A percentile compares a stretch with the other conserved stretches of the same genome.
phyloP scores from a whole-genome alignment of 2,888 invertebrate species.

The Watsonalla cultraria region DNA sequence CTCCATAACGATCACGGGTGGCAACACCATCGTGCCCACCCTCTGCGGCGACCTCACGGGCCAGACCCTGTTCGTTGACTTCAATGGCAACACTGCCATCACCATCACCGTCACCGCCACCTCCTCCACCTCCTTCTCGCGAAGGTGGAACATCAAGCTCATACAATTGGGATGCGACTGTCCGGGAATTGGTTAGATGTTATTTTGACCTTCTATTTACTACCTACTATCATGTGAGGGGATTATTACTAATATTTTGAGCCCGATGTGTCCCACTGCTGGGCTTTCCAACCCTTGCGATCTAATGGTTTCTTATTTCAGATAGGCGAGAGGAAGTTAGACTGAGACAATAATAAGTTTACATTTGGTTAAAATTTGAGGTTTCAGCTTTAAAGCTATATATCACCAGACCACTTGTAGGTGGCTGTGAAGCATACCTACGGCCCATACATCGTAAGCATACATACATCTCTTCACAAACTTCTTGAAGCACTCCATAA shows the following conservation, averaged over 20 bases:
- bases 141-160: conserved; percentile 87
- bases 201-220: background rate
- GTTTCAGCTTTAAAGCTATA: too few relatives aligned
- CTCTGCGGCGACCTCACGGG: conserved; percentile 91
- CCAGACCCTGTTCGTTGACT: conserved; percentile 87
- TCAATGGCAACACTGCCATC: conserved; percentile 83
- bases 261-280: background rate
- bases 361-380: too few relatives aligned
- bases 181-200: conserved; percentile 78
- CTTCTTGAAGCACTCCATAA: background rate
- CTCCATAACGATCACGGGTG: conserved; percentile 83
- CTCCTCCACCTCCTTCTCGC: conserved; percentile 75
- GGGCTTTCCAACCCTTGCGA: too few relatives aligned
- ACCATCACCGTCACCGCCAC: conserved; percentile 83
- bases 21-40: conserved; percentile 81
- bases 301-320: too few relatives aligned
- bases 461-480: too few relatives aligned
- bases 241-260: background rate
- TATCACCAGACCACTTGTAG: too few relatives aligned
- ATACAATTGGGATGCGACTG: conserved; percentile 86
- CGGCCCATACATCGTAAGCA: too few relatives aligned
- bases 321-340: too few relatives aligned
- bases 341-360: too few relatives aligned
- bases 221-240: background rate
- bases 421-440: too few relatives aligned